A percentile compares a stretch with the other conserved stretches of the same genome.
phyloP scores from a whole-genome alignment of 2,113 vertebrate species.

The Lycaon pictus region DNA sequence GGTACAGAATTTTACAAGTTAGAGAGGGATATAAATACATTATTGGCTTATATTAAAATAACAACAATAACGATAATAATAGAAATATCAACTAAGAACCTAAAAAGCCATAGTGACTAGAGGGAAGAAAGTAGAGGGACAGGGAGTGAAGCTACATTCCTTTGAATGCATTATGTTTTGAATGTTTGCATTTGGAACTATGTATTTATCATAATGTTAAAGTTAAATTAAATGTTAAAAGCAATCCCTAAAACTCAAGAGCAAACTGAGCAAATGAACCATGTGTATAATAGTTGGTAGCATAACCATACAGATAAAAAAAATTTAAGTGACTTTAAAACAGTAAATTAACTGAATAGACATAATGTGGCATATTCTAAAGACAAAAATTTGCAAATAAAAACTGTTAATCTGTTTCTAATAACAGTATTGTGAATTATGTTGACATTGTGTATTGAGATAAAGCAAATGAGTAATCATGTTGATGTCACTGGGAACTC shows the following conservation, averaged over 20 bases:
- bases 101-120: background rate
- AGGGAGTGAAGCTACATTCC: background rate
- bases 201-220: background rate
- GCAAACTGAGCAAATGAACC: background rate
- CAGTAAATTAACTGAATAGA: background rate
- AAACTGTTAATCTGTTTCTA: constrained; percentile 9
- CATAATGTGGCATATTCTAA: background rate
- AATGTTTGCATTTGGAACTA: constrained; percentile 9
- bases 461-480: background rate
- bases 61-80: background rate
- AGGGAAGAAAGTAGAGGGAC: background rate
- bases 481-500: background rate
- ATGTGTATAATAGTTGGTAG: background rate
- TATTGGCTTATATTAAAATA: constrained; percentile 28
- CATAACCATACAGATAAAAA: background rate
- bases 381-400: background rate
- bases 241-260: constrained; percentile 9
- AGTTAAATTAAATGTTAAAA: constrained; percentile 15
- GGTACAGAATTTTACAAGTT: background rate
- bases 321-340: constrained; percentile 10
- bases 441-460: background rate
- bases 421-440: background rate
- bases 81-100: background rate
- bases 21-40: background rate
- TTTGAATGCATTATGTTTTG: background rate